A percentile compares a stretch with the other conserved stretches of the same genome.
phyloP scores from a whole-genome alignment of 53 echinoderm and acorn worm species.

The Crossaster papposus region DNA sequence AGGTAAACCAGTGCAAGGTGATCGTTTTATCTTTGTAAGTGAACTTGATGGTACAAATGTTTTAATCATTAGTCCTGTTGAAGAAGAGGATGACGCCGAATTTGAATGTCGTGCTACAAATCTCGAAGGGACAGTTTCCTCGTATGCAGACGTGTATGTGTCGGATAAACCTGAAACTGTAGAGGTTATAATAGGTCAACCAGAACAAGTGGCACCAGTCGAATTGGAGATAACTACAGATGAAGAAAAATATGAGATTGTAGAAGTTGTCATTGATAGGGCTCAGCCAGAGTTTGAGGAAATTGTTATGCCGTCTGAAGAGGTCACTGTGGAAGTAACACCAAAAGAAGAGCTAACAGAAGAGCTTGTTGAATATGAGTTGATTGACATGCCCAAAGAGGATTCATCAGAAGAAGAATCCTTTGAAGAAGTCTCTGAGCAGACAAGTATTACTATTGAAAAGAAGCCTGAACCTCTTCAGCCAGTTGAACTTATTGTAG shows the following conservation, averaged over 20 bases:
- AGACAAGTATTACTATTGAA: conserved; percentile 65
- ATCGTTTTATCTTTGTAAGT: conserved; percentile 68
- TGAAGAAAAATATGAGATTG: conserved; percentile 50
- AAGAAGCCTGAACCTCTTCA: conserved; percentile 57
- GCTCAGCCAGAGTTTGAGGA: conserved; percentile 73
- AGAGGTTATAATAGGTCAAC: conserved; percentile 41
- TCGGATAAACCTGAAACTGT: conserved; percentile 58
- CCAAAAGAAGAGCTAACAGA: conserved; percentile 18
- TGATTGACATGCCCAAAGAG: conserved; percentile 27
- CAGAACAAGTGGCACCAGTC: conserved; percentile 45
- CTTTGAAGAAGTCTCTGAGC: conserved; percentile 51
- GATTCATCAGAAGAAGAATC: conserved; percentile 45
- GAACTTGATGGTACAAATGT: conserved; percentile 77
- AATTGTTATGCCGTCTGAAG: conserved; percentile 58
- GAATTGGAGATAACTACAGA: conserved; percentile 48
- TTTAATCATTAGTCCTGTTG: conserved; percentile 74
- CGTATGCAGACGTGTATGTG: conserved; percentile 82
- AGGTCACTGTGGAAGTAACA: conserved; percentile 13
- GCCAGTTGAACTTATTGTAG: conserved; percentile 71
- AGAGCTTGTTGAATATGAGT: conserved; percentile 21
- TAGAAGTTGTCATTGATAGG: conserved; percentile 69
- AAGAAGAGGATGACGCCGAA: conserved; percentile 89
- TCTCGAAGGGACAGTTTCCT: conserved; percentile 82
- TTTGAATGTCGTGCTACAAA: conserved; percentile 93
- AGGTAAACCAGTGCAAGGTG: conserved; percentile 72